Conservation (phyloP, 2,888 invertebrate species). For the Machimus rusticus region DNA sequence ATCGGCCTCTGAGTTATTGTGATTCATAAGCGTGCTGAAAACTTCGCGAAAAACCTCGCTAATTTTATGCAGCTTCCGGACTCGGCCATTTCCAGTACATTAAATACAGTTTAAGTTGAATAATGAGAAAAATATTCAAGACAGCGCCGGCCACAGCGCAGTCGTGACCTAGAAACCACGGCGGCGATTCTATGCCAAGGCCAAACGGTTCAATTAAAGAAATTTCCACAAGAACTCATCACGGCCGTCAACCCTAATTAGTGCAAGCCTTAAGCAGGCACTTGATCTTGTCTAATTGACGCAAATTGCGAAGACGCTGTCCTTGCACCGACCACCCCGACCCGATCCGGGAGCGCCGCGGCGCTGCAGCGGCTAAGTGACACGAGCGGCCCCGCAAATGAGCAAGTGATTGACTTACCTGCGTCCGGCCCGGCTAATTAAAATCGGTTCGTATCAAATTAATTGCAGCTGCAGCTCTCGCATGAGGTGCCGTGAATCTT, state of each 20-base stretch:
- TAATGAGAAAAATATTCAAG: background rate
- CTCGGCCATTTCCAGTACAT: background rate
- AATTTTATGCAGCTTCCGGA: background rate
- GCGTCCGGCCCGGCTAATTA: background rate
- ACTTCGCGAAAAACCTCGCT: background rate
- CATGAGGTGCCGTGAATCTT: background rate
- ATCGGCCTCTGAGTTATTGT: background rate
- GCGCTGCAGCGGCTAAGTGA: background rate
- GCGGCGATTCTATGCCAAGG: conserved; percentile 14
- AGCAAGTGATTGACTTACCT: background rate
- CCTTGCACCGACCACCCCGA: conserved; percentile 4
- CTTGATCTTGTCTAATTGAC: conserved; percentile 24
- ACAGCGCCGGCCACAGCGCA: background rate
- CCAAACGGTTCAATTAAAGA: background rate
- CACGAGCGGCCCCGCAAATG: background rate
- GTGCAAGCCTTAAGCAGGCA: background rate
- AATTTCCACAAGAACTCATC: conserved; percentile 20
- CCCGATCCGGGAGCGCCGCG: background rate
- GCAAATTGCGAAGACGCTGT: background rate
- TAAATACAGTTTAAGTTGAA: conserved; percentile 11
- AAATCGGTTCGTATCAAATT: conserved; percentile 30
- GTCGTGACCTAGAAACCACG: background rate
- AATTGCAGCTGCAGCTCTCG: conserved; percentile 36
- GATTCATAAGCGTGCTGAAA: background rate
- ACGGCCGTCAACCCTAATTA: conserved; percentile 18